These are phyloP conservation scores for Oreochromis spilurus DNA, from an alignment of 2,113 vertebrate species.

Conservation along the genomic window DNA sequence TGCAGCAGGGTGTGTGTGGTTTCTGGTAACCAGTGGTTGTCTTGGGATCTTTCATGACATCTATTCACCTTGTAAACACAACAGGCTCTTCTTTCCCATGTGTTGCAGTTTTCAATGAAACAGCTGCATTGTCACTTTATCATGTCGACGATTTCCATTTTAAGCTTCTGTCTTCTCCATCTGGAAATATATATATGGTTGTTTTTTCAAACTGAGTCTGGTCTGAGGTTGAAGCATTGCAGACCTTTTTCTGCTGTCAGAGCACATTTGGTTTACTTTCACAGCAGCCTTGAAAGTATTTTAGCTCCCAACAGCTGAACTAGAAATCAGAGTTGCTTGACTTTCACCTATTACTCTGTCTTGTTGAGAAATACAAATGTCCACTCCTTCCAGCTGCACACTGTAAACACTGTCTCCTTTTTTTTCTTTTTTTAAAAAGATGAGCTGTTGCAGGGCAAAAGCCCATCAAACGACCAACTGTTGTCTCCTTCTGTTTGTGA, in stretches of 20 bases:
- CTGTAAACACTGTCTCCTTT: constrained; percentile 20
- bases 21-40: background rate
- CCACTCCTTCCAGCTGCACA: background rate
- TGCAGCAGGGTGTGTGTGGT: background rate
- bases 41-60: background rate
- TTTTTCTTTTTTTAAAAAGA: background rate
- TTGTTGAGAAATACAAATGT: background rate
- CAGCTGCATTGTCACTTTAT: background rate
- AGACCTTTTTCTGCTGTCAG: constrained; percentile 21
- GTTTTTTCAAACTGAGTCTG: constrained; percentile 10
- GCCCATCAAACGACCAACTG: constrained; percentile 24
- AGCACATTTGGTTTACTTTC: constrained; percentile 26
- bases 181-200: constrained; percentile 7
- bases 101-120: background rate
- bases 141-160: background rate
- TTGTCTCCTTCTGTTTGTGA: constrained; percentile 23
- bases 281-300: background rate
- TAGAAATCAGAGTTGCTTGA: background rate
- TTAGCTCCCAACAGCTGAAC: background rate
- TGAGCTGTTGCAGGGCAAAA: background rate
- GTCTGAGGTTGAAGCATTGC: background rate
- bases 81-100: background rate
- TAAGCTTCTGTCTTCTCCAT: background rate
- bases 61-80: background rate
- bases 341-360: background rate